These are phyloP conservation scores for Euthynnus affinis DNA, from an alignment of 2,797 vertebrate species.

Conservation along the genomic window DNA sequence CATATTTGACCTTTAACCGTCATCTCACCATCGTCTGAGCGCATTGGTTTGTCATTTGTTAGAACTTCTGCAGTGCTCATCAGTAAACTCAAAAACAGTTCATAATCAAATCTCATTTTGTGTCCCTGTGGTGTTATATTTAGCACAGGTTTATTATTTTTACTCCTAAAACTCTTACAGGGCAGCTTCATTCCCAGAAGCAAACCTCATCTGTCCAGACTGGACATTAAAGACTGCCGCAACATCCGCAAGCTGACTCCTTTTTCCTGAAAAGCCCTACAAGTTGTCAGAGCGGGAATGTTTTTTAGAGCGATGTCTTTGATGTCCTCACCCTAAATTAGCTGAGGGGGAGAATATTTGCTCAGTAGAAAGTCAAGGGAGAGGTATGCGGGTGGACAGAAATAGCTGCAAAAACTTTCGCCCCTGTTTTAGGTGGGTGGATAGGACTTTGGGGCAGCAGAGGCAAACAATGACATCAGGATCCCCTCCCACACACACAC, in stretches of 20 bases:
- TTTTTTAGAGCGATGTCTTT: constrained; percentile 53
- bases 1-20: constrained; percentile 1
- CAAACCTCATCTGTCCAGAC: constrained; percentile 32
- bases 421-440: constrained; percentile 65
- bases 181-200: constrained; percentile 26
- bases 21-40: neutral
- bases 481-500: constrained; percentile 35
- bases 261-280: constrained; percentile 43
- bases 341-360: constrained; percentile 70
- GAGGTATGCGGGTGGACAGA: constrained; percentile 59
- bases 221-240: constrained; percentile 32
- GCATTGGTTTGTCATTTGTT: neutral
- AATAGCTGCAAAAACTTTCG: constrained; percentile 74
- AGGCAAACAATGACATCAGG: constrained; percentile 75
- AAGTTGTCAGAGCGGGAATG: constrained; percentile 33
- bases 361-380: constrained; percentile 45
- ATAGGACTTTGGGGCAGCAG: constrained; percentile 29
- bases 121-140: constrained; percentile 18
- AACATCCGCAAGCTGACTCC: constrained; percentile 32
- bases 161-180: neutral
- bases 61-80: neutral
- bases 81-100: neutral
- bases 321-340: constrained; percentile 51
- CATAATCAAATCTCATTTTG: constrained; percentile 6
- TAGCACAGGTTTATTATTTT: constrained; percentile 17